phyloP scores from a whole-genome alignment of 2,888 invertebrate species.

The Acheta domesticus region DNA sequence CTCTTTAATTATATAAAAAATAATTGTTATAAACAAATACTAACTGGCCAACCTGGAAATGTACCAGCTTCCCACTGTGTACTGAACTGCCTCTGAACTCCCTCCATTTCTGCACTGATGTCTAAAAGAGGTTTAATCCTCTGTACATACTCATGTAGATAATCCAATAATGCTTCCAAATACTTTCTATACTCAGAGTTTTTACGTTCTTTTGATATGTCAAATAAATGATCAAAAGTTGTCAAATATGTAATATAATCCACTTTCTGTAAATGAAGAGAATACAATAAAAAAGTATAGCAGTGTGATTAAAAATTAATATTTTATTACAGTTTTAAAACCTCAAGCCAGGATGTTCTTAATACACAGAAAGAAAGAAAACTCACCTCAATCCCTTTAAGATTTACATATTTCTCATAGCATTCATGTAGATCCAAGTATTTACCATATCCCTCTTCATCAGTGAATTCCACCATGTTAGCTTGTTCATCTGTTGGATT shows the following conservation, averaged over 20 bases:
- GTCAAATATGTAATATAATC: constrained; percentile 95
- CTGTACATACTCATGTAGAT: constrained; percentile 76
- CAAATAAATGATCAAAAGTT: constrained; percentile 92
- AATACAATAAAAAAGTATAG: constrained; percentile 22
- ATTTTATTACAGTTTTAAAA: neutral
- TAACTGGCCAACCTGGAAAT: constrained; percentile 92
- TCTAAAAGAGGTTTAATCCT: constrained; percentile 85
- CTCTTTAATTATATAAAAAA: too few species aligned
- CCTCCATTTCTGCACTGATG: constrained; percentile 72
- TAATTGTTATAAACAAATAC: constrained; percentile 39
- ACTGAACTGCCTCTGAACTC: constrained; percentile 75
- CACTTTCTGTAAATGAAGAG: constrained; percentile 59
- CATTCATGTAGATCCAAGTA: constrained; percentile 96
- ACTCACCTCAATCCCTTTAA: constrained; percentile 88
- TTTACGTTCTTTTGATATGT: constrained; percentile 87
- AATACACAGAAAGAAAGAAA: constrained; percentile 24
- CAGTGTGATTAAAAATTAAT: neutral
- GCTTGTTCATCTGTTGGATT: constrained; percentile 83
- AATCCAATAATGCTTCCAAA: constrained; percentile 75
- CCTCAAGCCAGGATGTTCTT: too few species aligned
- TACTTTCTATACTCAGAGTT: constrained; percentile 86
- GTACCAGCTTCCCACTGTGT: constrained; percentile 83
- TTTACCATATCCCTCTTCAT: constrained; percentile 98
- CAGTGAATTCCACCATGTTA: constrained; percentile 91
- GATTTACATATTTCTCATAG: constrained; percentile 91